phyloP scores from a whole-genome alignment of 2,888 invertebrate species.

The Polylopha cassiicola region DNA sequence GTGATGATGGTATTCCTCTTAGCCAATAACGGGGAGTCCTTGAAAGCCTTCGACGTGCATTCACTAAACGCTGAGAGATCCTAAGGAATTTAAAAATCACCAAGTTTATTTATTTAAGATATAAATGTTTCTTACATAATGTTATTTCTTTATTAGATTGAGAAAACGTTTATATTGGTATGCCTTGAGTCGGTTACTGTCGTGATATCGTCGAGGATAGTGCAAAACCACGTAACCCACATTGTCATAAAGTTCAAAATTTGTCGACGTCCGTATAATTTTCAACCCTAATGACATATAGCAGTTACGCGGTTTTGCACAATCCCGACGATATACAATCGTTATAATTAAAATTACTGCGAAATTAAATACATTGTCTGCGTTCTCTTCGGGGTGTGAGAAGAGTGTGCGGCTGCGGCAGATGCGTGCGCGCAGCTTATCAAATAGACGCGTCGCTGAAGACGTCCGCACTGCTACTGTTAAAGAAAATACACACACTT shows the following conservation, averaged over 20 bases:
- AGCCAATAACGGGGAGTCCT: slow-evolving; percentile 29
- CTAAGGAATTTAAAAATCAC: slow-evolving; percentile 28
- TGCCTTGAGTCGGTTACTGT: too few species aligned
- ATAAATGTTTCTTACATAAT: too few species aligned
- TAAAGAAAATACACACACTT: too few species aligned
- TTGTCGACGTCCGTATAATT: not conserved
- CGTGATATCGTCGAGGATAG: too few species aligned
- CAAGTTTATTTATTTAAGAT: not conserved
- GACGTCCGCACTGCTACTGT: slow-evolving; percentile 42
- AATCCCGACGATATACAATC: too few species aligned
- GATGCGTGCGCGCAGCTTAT: slow-evolving; percentile 53
- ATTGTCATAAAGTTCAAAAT: too few species aligned
- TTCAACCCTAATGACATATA: too few species aligned
- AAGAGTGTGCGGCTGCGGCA: slow-evolving; percentile 51
- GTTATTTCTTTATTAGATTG: too few species aligned
- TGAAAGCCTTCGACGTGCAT: slow-evolving; percentile 49
- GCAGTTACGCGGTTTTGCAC: too few species aligned
- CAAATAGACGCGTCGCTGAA: slow-evolving; percentile 58
- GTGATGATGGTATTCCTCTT: slow-evolving; percentile 28
- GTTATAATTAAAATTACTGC: too few species aligned
- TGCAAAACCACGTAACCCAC: not conserved
- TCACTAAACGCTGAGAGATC: slow-evolving; percentile 40
- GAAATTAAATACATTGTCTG: slow-evolving; percentile 24
- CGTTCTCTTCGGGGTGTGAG: slow-evolving; percentile 51
- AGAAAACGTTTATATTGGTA: too few species aligned